Evolutionary conservation across 2,113 vertebrate species (phyloP).

Genomic region (Cynocephalus volans): DNA sequence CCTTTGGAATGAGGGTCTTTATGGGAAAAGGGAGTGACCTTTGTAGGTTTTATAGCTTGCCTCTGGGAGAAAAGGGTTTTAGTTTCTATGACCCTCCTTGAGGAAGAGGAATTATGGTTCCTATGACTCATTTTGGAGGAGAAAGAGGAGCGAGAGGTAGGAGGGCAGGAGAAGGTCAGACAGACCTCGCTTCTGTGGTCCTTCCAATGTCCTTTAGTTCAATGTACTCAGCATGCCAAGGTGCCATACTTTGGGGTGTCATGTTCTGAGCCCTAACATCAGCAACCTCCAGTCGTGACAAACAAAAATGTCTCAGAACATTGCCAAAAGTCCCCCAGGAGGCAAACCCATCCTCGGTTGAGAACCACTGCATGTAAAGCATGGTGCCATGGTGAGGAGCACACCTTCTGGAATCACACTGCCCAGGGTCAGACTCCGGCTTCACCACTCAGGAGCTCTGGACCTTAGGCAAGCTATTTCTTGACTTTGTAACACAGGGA

Average conservation of each 20-base stretch:
- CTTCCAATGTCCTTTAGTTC: background rate
- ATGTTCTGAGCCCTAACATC: background rate
- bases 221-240: background rate
- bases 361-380: background rate
- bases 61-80: background rate
- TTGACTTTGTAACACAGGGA: background rate
- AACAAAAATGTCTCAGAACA: background rate
- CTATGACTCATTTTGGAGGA: background rate
- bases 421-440: background rate
- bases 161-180: background rate
- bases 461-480: background rate
- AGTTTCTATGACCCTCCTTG: background rate
- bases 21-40: background rate
- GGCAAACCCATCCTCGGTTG: background rate
- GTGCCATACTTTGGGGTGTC: background rate
- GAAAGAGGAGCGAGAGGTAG: background rate
- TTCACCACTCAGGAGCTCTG: background rate
- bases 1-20: background rate
- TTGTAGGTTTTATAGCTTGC: background rate
- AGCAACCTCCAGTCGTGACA: background rate
- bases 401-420: background rate
- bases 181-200: background rate
- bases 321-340: background rate
- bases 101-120: background rate
- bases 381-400: background rate